Evolutionary conservation across 2,113 vertebrate genomes (phyloP), one percentile per base, ranked within the genome.

Genomic region (Zonotrichia leucophrys): DNA sequence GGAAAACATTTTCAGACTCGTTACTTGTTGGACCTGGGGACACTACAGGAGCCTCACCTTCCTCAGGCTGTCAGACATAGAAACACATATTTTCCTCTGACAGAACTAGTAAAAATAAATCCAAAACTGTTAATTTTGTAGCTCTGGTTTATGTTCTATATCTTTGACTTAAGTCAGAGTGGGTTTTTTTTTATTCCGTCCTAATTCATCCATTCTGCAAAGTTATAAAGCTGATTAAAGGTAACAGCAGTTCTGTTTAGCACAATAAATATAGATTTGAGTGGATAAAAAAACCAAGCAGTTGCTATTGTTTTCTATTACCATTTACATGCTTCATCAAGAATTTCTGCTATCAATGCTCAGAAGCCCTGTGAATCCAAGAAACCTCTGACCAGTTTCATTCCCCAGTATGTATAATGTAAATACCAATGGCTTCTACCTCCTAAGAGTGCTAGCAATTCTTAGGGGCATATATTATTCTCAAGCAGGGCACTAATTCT

Each of bases 231-330:
- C 31, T 76, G 47, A 25, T 23, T 31, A 94, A 87, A 72, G 3
- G 4, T 46, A 90, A 66, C 19, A 90, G 50, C 60, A 55, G 33
- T 19, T 90, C 63, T 72, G 35, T 50, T 87, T 16, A 80, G 56
- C 75, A 90, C 90, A 93, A 79, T 94, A 95, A 86, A 89, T 82
- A 94, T 72, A 35, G 80, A 94, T 94, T 47, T 3, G 22, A 76
- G 87, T 16, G 7, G 15, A 52, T 56, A 80, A 66, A 95, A 92
- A 53, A 4, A 3, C 0, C 56, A 94, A 83, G 42, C 1, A 8
- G 30, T 41, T 63, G 50, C 42, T 74, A 78, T 50, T 89, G 24
- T 58, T 96, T 92, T 35, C 35, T 85, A 75, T 91, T 64, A 77
- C 35, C 50, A 91, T 58, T 92, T 92, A 75, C 30, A 83, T 1